Conservation (phyloP, 2,888 invertebrate genomes). For the Melieria omissa region DNA sequence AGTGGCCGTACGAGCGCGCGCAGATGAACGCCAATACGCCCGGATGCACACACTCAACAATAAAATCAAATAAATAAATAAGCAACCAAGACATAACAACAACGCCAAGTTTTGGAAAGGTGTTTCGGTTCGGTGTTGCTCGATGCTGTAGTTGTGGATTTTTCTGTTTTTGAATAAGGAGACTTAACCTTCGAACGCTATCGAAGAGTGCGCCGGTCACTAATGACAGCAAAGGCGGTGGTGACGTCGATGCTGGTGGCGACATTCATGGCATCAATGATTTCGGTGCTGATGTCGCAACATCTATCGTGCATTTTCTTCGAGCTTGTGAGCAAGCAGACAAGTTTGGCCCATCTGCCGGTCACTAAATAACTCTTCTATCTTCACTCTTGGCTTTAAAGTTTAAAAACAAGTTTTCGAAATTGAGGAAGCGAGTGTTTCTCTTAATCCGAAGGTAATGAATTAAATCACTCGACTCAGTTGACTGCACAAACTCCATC, state of each 20-base stretch:
- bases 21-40: not conserved
- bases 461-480: too few relatives aligned
- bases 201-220: not conserved
- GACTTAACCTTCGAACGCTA: slow-evolving; percentile 7
- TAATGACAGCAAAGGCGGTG: not conserved
- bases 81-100: not conserved
- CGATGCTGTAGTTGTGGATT: not conserved
- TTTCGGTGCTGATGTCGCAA: too few relatives aligned
- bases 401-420: not conserved
- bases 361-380: not conserved
- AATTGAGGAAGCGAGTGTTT: not conserved
- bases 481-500: too few relatives aligned
- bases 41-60: not conserved
- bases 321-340: not conserved
- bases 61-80: not conserved
- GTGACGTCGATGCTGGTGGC: slow-evolving; percentile 1
- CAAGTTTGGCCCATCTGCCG: slow-evolving; percentile 5
- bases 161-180: not conserved
- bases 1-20: not conserved
- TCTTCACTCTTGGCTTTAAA: not conserved
- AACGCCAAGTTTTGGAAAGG: not conserved
- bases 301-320: too few relatives aligned
- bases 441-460: too few relatives aligned
- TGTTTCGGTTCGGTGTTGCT: too few relatives aligned
- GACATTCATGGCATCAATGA: not conserved